Conservation (phyloP, 2,888 invertebrate genomes). For the Papilio demoleus region DNA sequence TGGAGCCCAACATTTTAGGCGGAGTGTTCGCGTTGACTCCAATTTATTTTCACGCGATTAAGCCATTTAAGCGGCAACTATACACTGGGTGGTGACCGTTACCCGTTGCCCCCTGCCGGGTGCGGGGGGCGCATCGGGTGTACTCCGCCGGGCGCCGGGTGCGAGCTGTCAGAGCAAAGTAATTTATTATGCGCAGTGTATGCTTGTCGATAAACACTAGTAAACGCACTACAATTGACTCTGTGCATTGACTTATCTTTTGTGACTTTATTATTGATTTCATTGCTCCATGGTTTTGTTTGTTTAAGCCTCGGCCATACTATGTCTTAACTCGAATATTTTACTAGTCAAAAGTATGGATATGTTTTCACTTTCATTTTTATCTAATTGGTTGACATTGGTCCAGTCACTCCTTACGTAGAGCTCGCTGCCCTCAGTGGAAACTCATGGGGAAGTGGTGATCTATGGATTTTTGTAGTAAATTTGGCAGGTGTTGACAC, state of each 20-base stretch:
- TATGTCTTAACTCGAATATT: too few relatives aligned
- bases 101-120: neutral
- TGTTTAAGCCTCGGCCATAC: too few relatives aligned
- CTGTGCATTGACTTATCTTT: neutral
- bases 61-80: constrained; percentile 24
- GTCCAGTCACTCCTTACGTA: too few relatives aligned
- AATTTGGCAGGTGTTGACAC: too few relatives aligned
- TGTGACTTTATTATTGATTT: neutral
- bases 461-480: too few relatives aligned
- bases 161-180: neutral
- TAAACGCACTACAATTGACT: neutral
- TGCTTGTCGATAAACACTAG: constrained; percentile 17
- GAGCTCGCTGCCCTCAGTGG: too few relatives aligned
- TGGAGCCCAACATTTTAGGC: constrained; percentile 6
- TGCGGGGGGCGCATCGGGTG: neutral
- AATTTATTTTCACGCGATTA: constrained; percentile 25
- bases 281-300: too few relatives aligned
- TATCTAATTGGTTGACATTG: too few relatives aligned
- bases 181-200: neutral
- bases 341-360: too few relatives aligned
- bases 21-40: constrained; percentile 20
- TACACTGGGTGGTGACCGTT: neutral
- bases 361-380: too few relatives aligned
- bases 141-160: neutral
- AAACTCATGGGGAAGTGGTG: too few relatives aligned